A percentile compares a stretch with the other conserved stretches of the same genome.
Conservation (phyloP, 1,140 invertebrate genomes). For the Paralvinella palmiformis region DNA sequence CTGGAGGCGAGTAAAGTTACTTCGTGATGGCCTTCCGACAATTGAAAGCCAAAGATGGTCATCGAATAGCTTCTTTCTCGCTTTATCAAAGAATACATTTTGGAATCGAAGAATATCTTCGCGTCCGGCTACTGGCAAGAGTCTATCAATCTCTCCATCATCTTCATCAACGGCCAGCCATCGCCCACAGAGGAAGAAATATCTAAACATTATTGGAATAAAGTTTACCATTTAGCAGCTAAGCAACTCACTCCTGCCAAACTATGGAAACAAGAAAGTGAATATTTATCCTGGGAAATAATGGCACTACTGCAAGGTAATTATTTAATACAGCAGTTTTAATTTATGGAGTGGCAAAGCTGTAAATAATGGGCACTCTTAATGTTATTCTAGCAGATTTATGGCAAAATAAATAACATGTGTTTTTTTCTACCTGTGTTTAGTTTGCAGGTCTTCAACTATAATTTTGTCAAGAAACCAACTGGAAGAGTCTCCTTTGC, state of each 20-base stretch:
- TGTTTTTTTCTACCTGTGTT: background rate
- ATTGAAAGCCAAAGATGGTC: slow-evolving; percentile 54
- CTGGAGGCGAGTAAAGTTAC: slow-evolving; percentile 51
- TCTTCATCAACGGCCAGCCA: slow-evolving; percentile 53
- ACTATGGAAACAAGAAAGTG: no score
- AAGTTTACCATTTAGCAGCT: no score
- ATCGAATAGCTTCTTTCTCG: slow-evolving; percentile 46
- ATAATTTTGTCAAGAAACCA: slow-evolving; percentile 22
- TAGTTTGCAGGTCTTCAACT: slow-evolving; percentile 18
- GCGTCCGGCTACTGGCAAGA: slow-evolving; percentile 45
- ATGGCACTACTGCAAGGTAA: no score
- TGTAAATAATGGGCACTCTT: no score
- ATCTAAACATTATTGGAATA: no score
- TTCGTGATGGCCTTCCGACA: slow-evolving; percentile 48
- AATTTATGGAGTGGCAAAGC: no score
- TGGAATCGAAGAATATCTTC: slow-evolving; percentile 41
- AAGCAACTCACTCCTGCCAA: no score
- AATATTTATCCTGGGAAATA: no score
- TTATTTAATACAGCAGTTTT: no score
- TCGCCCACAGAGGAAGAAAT: slow-evolving; percentile 31
- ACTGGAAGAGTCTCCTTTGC: background rate
- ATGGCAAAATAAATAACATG: background rate
- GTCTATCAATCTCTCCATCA: slow-evolving; percentile 50
- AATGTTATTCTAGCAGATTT: background rate
- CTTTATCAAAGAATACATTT: slow-evolving; percentile 44